Base-by-base conservation (phyloP, 2,888 invertebrate species). In the Ptilodon capucinus region DNA sequence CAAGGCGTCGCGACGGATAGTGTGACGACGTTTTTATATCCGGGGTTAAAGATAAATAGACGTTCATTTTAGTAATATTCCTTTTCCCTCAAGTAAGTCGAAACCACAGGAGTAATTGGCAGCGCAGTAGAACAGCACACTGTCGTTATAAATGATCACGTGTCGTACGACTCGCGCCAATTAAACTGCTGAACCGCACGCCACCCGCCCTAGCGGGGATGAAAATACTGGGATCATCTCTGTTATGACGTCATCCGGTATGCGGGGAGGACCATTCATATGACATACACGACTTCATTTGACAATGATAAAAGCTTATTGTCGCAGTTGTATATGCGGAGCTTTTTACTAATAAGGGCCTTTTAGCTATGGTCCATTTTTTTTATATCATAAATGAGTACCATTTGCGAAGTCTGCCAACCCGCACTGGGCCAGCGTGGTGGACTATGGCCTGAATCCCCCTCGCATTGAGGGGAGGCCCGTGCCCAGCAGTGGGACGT, bases 151-250 rank as follows among this genome's bases (percentile, higher is more conserved):
- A n/a, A n/a, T n/a, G 44, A 42, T 36, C 36, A 36, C 19, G 36
- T 36, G 36, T 19, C 3, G 35, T 19, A 30, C 16, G 44, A 43
- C 17, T 47, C 58, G 62, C 62, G 58, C 17, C 58, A 65, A 65
- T 63, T 63, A 63, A 58, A 50, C 44, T 48, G 48, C 32, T 46
- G 51, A 46, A 46, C 42, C 11, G 36, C 38, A 57, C 48, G 28
- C 36, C 39, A 50, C 42, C 42, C 43, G 41, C 38, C 17, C 9
- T 18, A 4, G 8, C 36, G 11, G 9, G 17, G 36, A 36, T 11
- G 11, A 11, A 2, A 18, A 18, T 19, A 14, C 18, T 18, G 18
- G 18, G 18, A 36, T 36, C n/a, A 36, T 18, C 36, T 19, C 17
- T 16, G 8, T 36, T 18, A 19, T 36, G 36, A 36, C 36, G 36